Evolutionary conservation across 2,113 vertebrate species (phyloP), one percentile per base, ranked within the genome.

Genomic region (Pseudorhombus dupliciocellatus): DNA sequence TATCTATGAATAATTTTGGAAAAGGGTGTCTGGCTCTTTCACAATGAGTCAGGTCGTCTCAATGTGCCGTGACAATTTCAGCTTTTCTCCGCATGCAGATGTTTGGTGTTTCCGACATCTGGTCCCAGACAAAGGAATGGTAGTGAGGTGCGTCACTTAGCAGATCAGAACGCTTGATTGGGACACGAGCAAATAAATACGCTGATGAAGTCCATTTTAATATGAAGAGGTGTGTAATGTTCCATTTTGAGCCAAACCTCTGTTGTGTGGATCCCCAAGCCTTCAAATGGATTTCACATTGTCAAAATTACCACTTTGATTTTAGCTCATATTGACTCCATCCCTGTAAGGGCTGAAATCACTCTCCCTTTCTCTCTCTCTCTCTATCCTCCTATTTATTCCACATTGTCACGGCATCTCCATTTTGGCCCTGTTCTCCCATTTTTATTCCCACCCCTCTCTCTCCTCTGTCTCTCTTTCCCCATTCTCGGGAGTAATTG

Each of bases 401-500:
- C 46, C 28, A 28, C 81, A 68, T 87, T 90, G 87, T 70, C 74
- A 65, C 70, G 77, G 85, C 88, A 66, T 87, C 83, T 90, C 83
- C 80, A 80, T 87, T 88, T 90, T 88, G 82, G 76, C 79, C 81
- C 78, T 75, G 46, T 86, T 77, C 75, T 80, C 80, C 70, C 34
- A 72, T 84, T 82, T 77, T 72, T 71, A 66, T 11, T 20, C 54
- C 15, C 54, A 16, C 7, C 54, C 26, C 55, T 10, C 28, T 37
- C 57, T 31, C 69, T 15, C 48, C 48, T 20, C 66, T 51, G 56
- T 54, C 75, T 68, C 75, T 63, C 46, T 65, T 64, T 75, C 83
- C 81, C 79, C 71, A 89, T 92, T 87, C 89, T 87, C 83, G 72
- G 75, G 90, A 93, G 90, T 94, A 94, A 94, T 94, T 92, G 92